Evolutionary conservation across 2,113 vertebrate genomes (phyloP), one percentile per base, ranked within the genome.

Genomic region (Oxyruncus cristatus): DNA sequence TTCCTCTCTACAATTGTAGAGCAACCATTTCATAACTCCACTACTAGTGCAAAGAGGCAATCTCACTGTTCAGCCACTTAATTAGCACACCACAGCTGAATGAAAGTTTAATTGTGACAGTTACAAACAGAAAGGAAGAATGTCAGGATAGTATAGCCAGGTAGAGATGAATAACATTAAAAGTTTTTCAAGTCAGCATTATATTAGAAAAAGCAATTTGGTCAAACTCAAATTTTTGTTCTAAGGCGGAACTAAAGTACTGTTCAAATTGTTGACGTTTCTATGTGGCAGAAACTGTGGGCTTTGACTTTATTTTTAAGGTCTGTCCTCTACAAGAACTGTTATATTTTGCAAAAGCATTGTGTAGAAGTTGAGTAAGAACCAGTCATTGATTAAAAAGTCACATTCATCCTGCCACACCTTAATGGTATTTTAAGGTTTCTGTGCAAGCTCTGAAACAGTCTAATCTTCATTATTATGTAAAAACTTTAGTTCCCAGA

Each of bases 361-460:
- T 22, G 20, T 14, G 8, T 56, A 73, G 37, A 83, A 85, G 8
- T 33, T 94, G 88, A 94, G 61, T 96, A 70, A 92, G 58, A 93
- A 49, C 9, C 47, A 59, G 9, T 80, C 85, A 90, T 92, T 94
- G 88, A 92, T 95, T 90, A 1, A 39, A 86, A 90, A 85, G 56
- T 73, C 94, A 91, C 83, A 78, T 67, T 91, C 15, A 2, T 93
- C 73, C 86, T 89, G 47, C 35, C 91, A 74, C 47, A 91, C 52
- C 24, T 89, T 95, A 85, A 94, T 93, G 68, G 19, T 55, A 65
- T 77, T 89, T 87, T 47, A 92, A 93, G 76, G 73, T 85, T 89
- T 92, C 76, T 12, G 21, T 63, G 32, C 8, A 89, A 91, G 39
- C 24, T 89, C 83, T 92, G 73, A 87, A 95, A 76, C 9, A 32